Conservation (phyloP, 2,888 invertebrate species). For the Drosophila rellima region DNA sequence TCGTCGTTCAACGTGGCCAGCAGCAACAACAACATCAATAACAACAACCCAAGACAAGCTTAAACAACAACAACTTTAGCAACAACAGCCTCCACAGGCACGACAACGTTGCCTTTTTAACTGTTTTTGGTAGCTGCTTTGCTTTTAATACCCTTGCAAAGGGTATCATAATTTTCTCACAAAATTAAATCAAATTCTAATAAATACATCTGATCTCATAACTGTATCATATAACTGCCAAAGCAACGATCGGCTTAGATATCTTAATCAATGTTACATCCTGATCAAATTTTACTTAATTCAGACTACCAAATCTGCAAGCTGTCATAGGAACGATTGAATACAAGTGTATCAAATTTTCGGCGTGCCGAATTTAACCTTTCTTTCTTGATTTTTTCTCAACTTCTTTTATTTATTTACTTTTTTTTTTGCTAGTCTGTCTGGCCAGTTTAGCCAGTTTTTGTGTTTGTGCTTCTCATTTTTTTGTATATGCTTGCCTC, state of each 20-base stretch:
- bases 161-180: neutral
- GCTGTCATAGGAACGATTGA: neutral
- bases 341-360: neutral
- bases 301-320: too few relatives aligned
- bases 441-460: slow-evolving; percentile 71
- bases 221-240: too few relatives aligned
- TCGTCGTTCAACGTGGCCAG: slow-evolving; percentile 52
- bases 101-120: slow-evolving; percentile 50
- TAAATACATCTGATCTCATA: too few relatives aligned
- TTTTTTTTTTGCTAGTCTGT: slow-evolving; percentile 51
- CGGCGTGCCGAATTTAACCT: neutral
- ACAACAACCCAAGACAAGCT: slow-evolving; percentile 27
- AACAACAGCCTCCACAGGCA: slow-evolving; percentile 46
- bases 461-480: slow-evolving; percentile 27
- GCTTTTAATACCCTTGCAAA: slow-evolving; percentile 10
- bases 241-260: too few relatives aligned
- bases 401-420: slow-evolving; percentile 21
- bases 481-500: slow-evolving; percentile 38
- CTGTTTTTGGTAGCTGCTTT: slow-evolving; percentile 55
- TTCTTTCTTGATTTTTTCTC: slow-evolving; percentile 6
- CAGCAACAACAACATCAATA: slow-evolving; percentile 17
- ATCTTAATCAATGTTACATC: too few relatives aligned
- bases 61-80: slow-evolving; percentile 5
- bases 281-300: too few relatives aligned
- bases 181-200: neutral